Conservation (phyloP, 1,140 invertebrate genomes). For the Anoplolepis gracilipes region DNA sequence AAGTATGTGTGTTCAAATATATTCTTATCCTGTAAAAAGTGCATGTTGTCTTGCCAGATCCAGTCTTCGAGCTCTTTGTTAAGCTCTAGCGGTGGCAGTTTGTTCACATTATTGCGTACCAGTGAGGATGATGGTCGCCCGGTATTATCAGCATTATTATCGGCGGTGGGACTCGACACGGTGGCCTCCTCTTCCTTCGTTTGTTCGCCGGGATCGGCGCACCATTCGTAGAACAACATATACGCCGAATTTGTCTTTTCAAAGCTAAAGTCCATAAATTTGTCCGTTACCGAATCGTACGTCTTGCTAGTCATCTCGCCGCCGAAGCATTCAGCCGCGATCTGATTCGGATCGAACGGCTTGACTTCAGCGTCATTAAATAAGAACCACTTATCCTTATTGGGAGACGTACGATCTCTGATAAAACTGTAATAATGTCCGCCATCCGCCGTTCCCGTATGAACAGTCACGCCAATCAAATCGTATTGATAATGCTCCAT, state of each 20-base stretch:
- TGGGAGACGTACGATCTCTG: slow-evolving; percentile 90
- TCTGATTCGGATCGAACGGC: slow-evolving; percentile 96
- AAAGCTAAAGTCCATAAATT: slow-evolving; percentile 98
- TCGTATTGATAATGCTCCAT: slow-evolving; percentile 93
- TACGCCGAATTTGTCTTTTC: slow-evolving; percentile 99
- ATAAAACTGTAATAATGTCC: slow-evolving; percentile 99
- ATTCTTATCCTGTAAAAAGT: slow-evolving; percentile 97
- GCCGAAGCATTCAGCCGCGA: slow-evolving; percentile 97
- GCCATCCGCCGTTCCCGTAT: slow-evolving; percentile 98
- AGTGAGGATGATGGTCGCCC: slow-evolving; percentile 66
- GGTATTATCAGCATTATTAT: slow-evolving; percentile 21
- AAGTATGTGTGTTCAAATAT: slow-evolving; percentile 98
- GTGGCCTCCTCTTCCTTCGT: slow-evolving; percentile 84
- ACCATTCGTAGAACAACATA: slow-evolving; percentile 98
- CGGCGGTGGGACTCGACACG: slow-evolving; percentile 77
- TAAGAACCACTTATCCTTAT: slow-evolving; percentile 95
- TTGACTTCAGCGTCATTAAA: slow-evolving; percentile 99
- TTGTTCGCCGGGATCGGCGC: slow-evolving; percentile 82
- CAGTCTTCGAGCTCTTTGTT: slow-evolving; percentile 94
- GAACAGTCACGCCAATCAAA: slow-evolving; percentile 97
- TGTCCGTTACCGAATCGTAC: slow-evolving; percentile 97
- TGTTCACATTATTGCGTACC: slow-evolving; percentile 74
- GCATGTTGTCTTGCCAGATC: slow-evolving; percentile 98
- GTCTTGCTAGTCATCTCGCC: slow-evolving; percentile 99
- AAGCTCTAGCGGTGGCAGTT: slow-evolving; percentile 86